phyloP scores from a whole-genome alignment of 2,113 vertebrate genomes.

The Myotis lucifugus region DNA sequence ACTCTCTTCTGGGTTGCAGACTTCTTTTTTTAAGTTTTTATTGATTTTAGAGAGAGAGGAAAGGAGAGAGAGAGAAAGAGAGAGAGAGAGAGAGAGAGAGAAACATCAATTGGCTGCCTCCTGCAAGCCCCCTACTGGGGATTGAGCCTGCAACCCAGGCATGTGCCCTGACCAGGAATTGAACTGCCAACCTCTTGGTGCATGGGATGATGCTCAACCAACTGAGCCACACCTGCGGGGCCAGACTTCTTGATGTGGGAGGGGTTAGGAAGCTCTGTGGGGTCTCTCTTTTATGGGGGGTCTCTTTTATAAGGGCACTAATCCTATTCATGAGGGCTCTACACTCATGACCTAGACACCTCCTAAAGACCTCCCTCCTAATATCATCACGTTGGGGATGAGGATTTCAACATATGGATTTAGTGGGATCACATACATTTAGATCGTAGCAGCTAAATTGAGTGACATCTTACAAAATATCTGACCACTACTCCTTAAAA shows the following conservation, averaged over 20 bases:
- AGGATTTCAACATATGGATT: not conserved
- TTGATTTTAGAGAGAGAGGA: too few relatives aligned
- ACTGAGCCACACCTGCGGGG: too few relatives aligned
- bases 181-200: too few relatives aligned
- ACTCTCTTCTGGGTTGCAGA: not conserved
- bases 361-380: not conserved
- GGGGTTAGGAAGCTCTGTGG: not conserved
- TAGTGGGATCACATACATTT: not conserved
- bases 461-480: not conserved
- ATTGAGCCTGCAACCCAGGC: too few relatives aligned
- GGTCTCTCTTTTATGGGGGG: not conserved
- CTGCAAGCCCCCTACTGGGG: too few relatives aligned
- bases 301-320: not conserved
- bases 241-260: not conserved
- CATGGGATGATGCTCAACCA: too few relatives aligned
- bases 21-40: not conserved
- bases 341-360: not conserved
- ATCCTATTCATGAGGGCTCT: not conserved
- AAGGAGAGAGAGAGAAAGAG: too few relatives aligned
- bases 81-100: too few relatives aligned
- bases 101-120: too few relatives aligned
- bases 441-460: not conserved
- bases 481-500: not conserved
- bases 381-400: not conserved
- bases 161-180: too few relatives aligned